Conservation (phyloP, 2,113 vertebrate genomes). For the Pogonocichla stellata region DNA sequence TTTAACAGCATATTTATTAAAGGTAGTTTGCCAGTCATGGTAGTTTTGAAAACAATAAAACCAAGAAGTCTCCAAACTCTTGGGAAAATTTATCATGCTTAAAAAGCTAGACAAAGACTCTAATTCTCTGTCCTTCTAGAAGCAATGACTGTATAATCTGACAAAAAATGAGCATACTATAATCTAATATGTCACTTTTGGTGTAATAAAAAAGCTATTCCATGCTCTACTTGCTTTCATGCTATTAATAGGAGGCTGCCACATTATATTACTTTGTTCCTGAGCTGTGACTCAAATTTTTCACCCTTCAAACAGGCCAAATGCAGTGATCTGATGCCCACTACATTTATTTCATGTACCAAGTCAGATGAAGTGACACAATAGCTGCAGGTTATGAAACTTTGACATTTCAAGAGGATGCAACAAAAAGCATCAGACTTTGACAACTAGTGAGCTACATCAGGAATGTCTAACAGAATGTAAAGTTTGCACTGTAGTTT, state of each 20-base stretch:
- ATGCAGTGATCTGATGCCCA: constrained; percentile 18
- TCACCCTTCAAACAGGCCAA: constrained; percentile 13
- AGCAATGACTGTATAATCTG: neutral
- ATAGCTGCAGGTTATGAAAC: constrained; percentile 20
- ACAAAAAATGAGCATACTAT: constrained; percentile 6
- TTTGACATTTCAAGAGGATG: neutral
- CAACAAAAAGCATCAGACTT: constrained; percentile 16
- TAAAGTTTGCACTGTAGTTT: neutral
- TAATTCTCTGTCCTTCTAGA: neutral
- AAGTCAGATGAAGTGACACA: constrained; percentile 47
- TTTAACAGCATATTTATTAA: neutral
- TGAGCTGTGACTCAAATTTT: constrained; percentile 16
- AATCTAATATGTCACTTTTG: constrained; percentile 1
- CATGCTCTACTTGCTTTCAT: constrained; percentile 41
- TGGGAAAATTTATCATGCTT: neutral
- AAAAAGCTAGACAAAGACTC: neutral
- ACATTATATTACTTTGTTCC: constrained; percentile 14
- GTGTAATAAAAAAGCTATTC: constrained; percentile 46
- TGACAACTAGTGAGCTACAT: neutral
- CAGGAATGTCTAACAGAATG: neutral
- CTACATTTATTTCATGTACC: neutral
- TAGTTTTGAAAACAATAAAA: neutral
- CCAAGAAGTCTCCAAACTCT: neutral
- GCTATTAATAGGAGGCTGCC: constrained; percentile 45
- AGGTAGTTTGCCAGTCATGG: neutral